These are phyloP conservation scores for Jaculus jaculus DNA, from an alignment of 2,113 vertebrate genomes.

Conservation along the genomic window DNA sequence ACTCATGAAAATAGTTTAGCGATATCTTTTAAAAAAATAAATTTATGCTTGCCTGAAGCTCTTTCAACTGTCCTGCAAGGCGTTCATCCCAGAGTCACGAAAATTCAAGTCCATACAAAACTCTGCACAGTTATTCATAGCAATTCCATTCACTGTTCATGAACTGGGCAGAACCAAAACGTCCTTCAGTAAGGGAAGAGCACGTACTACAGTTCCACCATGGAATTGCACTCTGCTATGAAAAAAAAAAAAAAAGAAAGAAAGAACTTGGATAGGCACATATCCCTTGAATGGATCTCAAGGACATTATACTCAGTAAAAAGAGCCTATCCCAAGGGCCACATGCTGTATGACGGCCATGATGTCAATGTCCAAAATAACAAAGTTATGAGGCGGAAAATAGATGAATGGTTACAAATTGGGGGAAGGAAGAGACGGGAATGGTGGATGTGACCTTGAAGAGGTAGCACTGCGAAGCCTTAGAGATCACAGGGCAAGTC, in stretches of 20 bases:
- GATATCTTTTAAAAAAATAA: background rate
- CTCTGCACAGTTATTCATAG: background rate
- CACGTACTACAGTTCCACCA: fast-evolving
- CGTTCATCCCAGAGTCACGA: background rate
- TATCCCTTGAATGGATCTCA: background rate
- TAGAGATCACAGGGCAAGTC: no score
- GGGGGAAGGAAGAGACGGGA: no score
- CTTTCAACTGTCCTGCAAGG: background rate
- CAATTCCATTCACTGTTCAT: background rate
- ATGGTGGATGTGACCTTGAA: fast-evolving
- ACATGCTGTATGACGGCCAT: no score
- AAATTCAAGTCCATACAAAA: background rate
- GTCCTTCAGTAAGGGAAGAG: no score
- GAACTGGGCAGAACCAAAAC: background rate
- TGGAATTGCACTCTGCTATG: no score
- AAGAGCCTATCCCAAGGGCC: background rate
- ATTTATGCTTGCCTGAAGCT: background rate
- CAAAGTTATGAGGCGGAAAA: background rate
- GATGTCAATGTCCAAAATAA: background rate
- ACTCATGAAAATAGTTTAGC: background rate
- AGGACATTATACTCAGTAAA: background rate
- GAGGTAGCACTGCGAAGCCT: background rate
- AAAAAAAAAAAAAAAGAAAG: background rate
- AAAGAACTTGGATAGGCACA: background rate
- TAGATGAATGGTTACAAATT: background rate